A percentile compares a stretch with the other conserved stretches of the same genome.
Evolutionary conservation across 2,888 invertebrate genomes (phyloP).

Genomic region (Elgonia sp.): DNA sequence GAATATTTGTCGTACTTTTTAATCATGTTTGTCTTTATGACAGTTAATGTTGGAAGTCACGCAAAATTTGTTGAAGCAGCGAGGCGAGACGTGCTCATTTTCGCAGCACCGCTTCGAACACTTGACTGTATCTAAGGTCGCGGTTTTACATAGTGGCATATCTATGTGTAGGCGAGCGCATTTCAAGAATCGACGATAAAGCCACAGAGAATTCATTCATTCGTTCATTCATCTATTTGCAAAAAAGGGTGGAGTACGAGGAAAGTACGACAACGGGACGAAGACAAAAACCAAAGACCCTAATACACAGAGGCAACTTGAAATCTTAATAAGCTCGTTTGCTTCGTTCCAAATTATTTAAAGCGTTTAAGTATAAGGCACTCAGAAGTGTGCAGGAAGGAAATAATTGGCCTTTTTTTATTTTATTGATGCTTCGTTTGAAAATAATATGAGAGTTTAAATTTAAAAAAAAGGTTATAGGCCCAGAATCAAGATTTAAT

Average conservation of each 20-base stretch:
- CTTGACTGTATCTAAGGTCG: slow-evolving; percentile 73
- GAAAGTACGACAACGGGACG: slow-evolving; percentile 11
- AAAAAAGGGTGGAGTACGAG: slow-evolving; percentile 4
- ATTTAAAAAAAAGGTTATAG: too few relatives aligned
- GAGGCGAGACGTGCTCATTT: slow-evolving; percentile 36
- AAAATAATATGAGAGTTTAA: neutral
- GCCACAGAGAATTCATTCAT: slow-evolving; percentile 85
- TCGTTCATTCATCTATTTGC: slow-evolving; percentile 75
- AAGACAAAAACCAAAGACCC: slow-evolving; percentile 54
- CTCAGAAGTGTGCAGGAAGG: neutral
- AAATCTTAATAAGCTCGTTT: slow-evolving; percentile 11
- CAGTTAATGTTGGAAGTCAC: slow-evolving; percentile 57
- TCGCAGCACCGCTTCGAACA: slow-evolving; percentile 53
- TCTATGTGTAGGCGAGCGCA: slow-evolving; percentile 80
- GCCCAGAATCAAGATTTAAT: neutral
- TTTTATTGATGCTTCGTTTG: slow-evolving; percentile 11
- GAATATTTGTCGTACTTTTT: slow-evolving; percentile 10
- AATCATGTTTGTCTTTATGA: slow-evolving; percentile 13
- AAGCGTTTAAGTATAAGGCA: slow-evolving; percentile 31
- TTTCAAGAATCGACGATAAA: slow-evolving; percentile 83
- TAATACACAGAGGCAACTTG: neutral
- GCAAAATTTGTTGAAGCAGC: slow-evolving; percentile 53
- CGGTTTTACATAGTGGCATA: slow-evolving; percentile 76
- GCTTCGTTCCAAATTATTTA: slow-evolving; percentile 7
- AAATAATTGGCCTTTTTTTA: slow-evolving; percentile 14